A percentile compares a stretch with the other conserved stretches of the same genome.
Evolutionary conservation across 2,797 vertebrate species (phyloP).

Genomic region (Pempheris klunzingeri): DNA sequence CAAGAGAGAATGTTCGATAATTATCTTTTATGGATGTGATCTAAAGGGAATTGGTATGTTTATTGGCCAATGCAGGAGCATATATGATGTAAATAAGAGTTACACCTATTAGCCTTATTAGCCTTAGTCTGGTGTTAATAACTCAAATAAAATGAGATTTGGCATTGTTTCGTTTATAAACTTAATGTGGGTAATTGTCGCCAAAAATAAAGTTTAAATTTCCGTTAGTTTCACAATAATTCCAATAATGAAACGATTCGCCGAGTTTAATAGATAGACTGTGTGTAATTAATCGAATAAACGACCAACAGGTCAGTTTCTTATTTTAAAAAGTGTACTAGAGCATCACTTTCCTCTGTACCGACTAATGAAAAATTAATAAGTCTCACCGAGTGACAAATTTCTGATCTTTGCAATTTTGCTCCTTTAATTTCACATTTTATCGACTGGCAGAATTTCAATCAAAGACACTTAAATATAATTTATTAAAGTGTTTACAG

Average conservation of each 20-base stretch:
- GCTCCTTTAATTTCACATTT: not conserved
- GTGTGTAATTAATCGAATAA: not conserved
- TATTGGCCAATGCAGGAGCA: not conserved
- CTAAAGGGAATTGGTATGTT: not conserved
- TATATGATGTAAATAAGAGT: not conserved
- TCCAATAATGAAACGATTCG: not conserved
- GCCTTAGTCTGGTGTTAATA: not conserved
- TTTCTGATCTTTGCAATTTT: not conserved
- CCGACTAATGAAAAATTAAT: not conserved
- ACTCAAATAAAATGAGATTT: not conserved
- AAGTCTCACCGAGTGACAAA: not conserved
- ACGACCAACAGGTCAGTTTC: conserved; percentile 14
- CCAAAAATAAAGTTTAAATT: not conserved
- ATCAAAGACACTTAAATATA: not conserved
- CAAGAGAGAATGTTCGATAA: not conserved
- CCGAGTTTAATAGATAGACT: not conserved
- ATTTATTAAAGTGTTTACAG: not conserved
- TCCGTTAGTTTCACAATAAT: not conserved
- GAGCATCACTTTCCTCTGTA: not conserved
- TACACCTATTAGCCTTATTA: rapidly evolving
- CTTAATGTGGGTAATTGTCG: not conserved
- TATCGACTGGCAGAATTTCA: not conserved
- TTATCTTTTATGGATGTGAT: not conserved
- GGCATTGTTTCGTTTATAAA: conserved; percentile 12
- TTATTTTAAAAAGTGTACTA: not conserved